A percentile compares a stretch with the other conserved stretches of the same genome.
Conservation (phyloP, 2,797 vertebrate genomes). For the Galaxias olidus region DNA sequence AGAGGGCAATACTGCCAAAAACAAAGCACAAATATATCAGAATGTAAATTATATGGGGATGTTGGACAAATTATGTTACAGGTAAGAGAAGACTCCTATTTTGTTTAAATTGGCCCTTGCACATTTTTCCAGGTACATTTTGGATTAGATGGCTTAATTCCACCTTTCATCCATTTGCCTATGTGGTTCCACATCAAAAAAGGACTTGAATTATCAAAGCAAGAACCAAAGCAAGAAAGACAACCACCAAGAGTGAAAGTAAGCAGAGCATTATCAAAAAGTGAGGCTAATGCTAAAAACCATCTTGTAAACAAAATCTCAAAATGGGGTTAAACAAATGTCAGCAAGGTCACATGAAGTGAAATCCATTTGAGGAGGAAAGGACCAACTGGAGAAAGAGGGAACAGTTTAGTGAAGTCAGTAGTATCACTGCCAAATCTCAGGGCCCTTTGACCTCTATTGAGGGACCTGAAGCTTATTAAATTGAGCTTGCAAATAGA, state of each 20-base stretch:
- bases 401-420: constrained; percentile 29
- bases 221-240: constrained; percentile 22
- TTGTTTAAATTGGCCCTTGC: constrained; percentile 1
- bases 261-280: constrained; percentile 31
- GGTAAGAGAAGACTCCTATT: constrained; percentile 29
- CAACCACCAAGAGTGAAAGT: constrained; percentile 26
- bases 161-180: constrained; percentile 17
- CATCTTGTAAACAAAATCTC: constrained; percentile 39
- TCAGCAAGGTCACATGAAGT: constrained; percentile 12
- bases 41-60: no score
- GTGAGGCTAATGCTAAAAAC: constrained; percentile 31
- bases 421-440: constrained; percentile 39
- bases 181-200: constrained; percentile 13
- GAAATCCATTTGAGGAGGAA: constrained; percentile 28
- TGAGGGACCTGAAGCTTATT: constrained; percentile 41
- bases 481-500: constrained; percentile 42
- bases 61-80: not conserved
- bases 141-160: constrained; percentile 28
- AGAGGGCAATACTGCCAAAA: no score
- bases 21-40: no score
- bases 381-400: constrained; percentile 25
- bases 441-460: constrained; percentile 40
- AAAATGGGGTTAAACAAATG: constrained; percentile 68
- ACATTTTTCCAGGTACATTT: constrained; percentile 16
- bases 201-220: constrained; percentile 18